Conservation (phyloP, 2,888 invertebrate genomes). For the Cerastis rubricosa region DNA sequence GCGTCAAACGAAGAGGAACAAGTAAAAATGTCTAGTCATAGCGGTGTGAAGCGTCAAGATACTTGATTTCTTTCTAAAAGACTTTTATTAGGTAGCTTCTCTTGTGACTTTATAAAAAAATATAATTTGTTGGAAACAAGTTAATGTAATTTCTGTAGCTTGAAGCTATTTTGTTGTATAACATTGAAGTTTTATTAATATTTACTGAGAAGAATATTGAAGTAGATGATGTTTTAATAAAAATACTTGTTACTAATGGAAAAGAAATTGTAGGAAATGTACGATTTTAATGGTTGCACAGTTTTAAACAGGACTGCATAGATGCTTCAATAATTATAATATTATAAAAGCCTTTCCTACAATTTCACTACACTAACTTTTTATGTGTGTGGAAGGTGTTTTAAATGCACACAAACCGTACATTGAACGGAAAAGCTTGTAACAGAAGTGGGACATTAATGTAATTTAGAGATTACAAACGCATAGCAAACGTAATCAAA, state of each 20-base stretch:
- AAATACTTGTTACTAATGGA: not conserved
- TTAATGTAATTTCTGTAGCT: conserved; percentile 1
- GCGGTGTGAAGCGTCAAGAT: conserved; percentile 72
- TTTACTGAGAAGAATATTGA: not conserved
- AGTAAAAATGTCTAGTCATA: conserved; percentile 80
- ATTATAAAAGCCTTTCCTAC: not conserved
- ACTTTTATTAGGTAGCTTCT: not conserved
- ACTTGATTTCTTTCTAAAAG: conserved; percentile 63
- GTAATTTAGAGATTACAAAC: conserved; percentile 61
- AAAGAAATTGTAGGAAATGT: not conserved
- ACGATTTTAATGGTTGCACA: not conserved
- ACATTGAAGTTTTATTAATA: not conserved
- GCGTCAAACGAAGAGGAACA: conserved; percentile 83
- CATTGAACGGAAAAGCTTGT: conserved; percentile 52
- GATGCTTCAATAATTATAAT: conserved; percentile 4
- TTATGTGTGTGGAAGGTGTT: conserved; percentile 36
- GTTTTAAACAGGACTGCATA: not conserved
- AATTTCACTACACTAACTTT: conserved; percentile 19
- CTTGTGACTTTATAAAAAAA: conserved; percentile 2
- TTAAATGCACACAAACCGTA: conserved; percentile 25
- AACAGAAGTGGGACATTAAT: conserved; percentile 59
- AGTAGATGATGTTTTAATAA: not conserved
- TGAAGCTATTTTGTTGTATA: not conserved
- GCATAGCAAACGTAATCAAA: conserved; percentile 61
- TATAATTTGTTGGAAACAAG: not conserved